Percentiles rank a stretch among this genome's conserved stretches.
Conservation (phyloP, 2,888 invertebrate species). For the Lucinisca nassula region DNA sequence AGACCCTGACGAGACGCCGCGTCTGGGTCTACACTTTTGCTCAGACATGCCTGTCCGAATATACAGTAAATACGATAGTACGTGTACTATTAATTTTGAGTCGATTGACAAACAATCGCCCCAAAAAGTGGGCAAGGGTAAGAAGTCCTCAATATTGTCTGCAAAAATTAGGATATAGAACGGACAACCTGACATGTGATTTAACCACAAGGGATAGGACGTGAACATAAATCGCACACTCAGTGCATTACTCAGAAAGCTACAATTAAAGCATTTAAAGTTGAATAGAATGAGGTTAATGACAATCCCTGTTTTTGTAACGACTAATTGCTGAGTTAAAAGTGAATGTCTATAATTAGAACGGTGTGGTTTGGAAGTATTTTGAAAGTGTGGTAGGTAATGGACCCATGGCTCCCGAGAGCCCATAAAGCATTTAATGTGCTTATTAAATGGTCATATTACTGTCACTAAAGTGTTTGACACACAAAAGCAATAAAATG, state of each 20-base stretch:
- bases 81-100: no score
- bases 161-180: no score
- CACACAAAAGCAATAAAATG: neutral
- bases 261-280: neutral
- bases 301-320: neutral
- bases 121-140: no score
- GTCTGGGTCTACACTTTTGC: no score
- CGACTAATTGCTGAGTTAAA: no score
- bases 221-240: neutral
- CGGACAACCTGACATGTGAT: no score
- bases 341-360: no score
- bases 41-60: no score
- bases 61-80: no score
- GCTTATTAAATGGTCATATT: neutral
- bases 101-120: no score
- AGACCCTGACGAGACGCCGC: no score
- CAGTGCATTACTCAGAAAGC: neutral
- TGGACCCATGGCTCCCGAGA: neutral
- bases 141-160: no score
- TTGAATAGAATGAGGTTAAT: neutral
- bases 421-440: neutral
- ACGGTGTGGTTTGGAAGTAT: neutral
- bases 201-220: neutral
- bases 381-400: neutral
- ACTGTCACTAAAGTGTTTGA: neutral